Conservation (phyloP, 2,113 vertebrate genomes). For the Prinia subflava region DNA sequence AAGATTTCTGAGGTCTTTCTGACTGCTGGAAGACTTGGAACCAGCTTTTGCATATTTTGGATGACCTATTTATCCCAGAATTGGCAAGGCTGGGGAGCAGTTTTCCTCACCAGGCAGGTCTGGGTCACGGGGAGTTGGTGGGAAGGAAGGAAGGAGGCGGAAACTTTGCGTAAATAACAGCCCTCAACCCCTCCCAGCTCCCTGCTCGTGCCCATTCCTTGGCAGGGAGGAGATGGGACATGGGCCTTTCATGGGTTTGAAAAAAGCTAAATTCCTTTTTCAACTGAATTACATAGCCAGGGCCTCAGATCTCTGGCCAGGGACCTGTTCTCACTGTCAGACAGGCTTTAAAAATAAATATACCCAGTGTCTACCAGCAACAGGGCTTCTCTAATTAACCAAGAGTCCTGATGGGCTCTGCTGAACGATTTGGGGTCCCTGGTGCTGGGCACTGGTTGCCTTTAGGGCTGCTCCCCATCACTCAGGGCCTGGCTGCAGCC, state of each 20-base stretch:
- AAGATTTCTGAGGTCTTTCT: neutral
- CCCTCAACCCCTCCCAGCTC: neutral
- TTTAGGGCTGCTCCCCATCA: neutral
- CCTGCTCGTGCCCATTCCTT: neutral
- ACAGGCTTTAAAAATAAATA: conserved; percentile 34
- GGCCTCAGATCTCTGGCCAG: conserved; percentile 32
- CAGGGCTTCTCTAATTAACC: neutral
- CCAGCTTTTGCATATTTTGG: conserved; percentile 41
- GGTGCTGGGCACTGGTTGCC: neutral
- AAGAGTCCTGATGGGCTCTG: neutral
- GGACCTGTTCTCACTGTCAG: conserved; percentile 6
- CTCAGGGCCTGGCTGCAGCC: neutral
- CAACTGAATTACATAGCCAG: neutral
- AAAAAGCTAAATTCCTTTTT: neutral
- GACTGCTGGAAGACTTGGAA: conserved; percentile 23
- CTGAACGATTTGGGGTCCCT: neutral
- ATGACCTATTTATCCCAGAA: conserved; percentile 50
- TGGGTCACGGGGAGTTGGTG: conserved; percentile 32
- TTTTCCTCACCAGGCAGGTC: conserved; percentile 37
- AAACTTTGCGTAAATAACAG: neutral
- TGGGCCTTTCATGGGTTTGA: neutral
- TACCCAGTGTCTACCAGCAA: neutral
- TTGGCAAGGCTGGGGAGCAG: neutral
- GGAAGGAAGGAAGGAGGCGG: conserved; percentile 54
- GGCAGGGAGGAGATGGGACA: neutral